Percentiles rank a stretch among this genome's conserved stretches.
Conservation (phyloP, 2,888 invertebrate species). For the Seira ritae region DNA sequence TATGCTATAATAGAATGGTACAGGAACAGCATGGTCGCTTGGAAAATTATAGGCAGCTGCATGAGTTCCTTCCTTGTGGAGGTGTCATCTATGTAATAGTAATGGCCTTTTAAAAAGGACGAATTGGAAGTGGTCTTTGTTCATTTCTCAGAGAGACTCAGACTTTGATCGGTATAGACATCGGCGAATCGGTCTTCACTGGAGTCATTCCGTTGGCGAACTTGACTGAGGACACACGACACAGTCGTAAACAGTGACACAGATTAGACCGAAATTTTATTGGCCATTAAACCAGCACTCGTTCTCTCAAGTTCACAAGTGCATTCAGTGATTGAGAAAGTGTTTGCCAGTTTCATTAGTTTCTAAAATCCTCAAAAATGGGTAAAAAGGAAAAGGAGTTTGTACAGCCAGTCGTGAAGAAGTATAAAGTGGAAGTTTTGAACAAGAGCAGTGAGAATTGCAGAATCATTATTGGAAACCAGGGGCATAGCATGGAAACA, state of each 20-base stretch:
- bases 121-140: slow-evolving; percentile 1
- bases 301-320: not conserved
- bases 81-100: slow-evolving; percentile 17
- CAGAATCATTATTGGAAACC: slow-evolving; percentile 41
- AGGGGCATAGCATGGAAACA: slow-evolving; percentile 57
- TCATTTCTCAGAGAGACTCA: not conserved
- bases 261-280: not conserved
- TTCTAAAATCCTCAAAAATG: slow-evolving; percentile 16
- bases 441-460: slow-evolving; percentile 31
- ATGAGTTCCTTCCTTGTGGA: not conserved
- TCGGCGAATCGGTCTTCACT: not conserved
- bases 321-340: not conserved
- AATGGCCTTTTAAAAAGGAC: not conserved
- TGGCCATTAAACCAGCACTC: no score
- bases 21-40: no score
- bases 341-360: not conserved
- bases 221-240: slow-evolving; percentile 26
- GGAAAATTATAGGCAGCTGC: no score
- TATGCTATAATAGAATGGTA: not conserved
- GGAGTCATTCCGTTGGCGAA: slow-evolving; percentile 47
- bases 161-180: slow-evolving; percentile 12
- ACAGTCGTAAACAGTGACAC: not conserved
- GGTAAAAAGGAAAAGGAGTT: slow-evolving; percentile 39
- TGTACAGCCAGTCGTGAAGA: slow-evolving; percentile 49
- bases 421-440: slow-evolving; percentile 47